Conservation (phyloP, 2,797 vertebrate species). For the Hippoglossus hippoglossus region DNA sequence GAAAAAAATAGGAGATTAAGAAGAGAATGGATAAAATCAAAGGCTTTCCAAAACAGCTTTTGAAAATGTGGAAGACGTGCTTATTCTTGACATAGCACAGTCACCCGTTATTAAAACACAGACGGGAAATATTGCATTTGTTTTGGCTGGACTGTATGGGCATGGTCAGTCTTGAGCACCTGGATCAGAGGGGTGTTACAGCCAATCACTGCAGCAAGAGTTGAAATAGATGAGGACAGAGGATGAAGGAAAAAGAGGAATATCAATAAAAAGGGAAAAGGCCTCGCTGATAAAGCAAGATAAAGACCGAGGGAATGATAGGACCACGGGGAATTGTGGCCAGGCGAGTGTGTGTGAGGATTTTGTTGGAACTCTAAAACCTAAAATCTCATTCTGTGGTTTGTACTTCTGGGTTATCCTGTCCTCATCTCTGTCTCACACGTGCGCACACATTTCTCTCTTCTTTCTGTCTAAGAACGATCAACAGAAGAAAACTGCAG, state of each 20-base stretch:
- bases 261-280: conserved; percentile 36
- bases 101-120: conserved; percentile 56
- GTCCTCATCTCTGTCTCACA: conserved; percentile 62
- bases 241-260: conserved; percentile 25
- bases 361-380: conserved; percentile 58
- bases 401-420: conserved; percentile 68
- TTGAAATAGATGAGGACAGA: conserved; percentile 30
- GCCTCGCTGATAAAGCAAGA: conserved; percentile 53
- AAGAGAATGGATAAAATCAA: conserved; percentile 44
- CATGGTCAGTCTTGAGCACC: conserved; percentile 53
- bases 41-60: conserved; percentile 49
- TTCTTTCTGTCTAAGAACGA: conserved; percentile 48
- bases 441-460: conserved; percentile 46
- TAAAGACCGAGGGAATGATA: conserved; percentile 47
- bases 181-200: conserved; percentile 43
- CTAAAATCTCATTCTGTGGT: conserved; percentile 60
- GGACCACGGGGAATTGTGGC: conserved; percentile 49
- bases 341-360: conserved; percentile 58
- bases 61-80: conserved; percentile 46
- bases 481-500: conserved; percentile 30
- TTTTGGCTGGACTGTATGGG: conserved; percentile 61
- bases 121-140: conserved; percentile 72
- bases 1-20: background rate
- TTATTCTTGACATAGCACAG: conserved; percentile 59
- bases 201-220: conserved; percentile 22